Evolutionary conservation across 2,113 vertebrate species (phyloP), one percentile per base, ranked within the genome.

Genomic region (Pterophyllum scalare): DNA sequence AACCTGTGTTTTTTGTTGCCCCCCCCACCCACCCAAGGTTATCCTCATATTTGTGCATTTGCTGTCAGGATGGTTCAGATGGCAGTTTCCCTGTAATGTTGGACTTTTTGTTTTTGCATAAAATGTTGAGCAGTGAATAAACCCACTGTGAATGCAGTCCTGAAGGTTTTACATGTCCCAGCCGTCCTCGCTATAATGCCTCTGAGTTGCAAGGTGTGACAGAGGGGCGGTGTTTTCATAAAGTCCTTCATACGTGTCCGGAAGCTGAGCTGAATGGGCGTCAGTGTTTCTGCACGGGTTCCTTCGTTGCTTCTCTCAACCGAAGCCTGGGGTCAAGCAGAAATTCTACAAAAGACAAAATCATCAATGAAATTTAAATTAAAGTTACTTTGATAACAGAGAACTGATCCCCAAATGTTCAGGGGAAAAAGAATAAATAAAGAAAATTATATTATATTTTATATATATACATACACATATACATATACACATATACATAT

Each of bases 131-230:
- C 67, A 58, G 59, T 43, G 31, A 58, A 13, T 95, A 95, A 96
- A 95, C 96, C 96, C 65, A 96, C 96, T 97, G 96, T 97, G 97
- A 97, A 96, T 96, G 96, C 95, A 94, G 95, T 67, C 96, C 96
- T 95, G 91, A 95, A 95, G 31, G 24, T 77, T 80, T 84, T 24
- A 46, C 35, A 26, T n/a, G 95, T 95, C 94, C 92, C 94, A 88
- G 94, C 90, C 77, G 87, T 91, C 90, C 35, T 57, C 56, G 35
- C 4, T 15, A 1, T 33, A 17, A 72, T 14, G 78, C 38, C 82
- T 78, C 60, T 11, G 52, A 20, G 46, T 10, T 31, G 79, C 75
- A 65, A 60, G 82, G 12, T 72, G 75, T 57, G 77, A 82, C 17
- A 11, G 59, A 61, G 40, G 40, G 67, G 61, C 74, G 33, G 72